Evolutionary conservation across 2,888 invertebrate genomes (phyloP), one percentile per base, ranked within the genome.

Genomic region (Ochropleura plecta): DNA sequence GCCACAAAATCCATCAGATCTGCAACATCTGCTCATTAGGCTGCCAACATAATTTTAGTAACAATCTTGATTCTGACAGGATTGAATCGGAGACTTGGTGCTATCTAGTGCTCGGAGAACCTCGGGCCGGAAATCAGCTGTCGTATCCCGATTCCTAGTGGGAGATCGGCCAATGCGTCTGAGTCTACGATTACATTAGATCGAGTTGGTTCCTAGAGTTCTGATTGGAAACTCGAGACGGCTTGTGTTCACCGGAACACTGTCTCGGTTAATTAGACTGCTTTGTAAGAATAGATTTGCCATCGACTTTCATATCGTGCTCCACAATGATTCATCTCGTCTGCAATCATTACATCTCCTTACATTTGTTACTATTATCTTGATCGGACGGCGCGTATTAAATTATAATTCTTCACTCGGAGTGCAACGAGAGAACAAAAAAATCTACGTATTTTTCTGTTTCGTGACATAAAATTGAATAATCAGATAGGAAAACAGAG

Each of bases 101-200:
- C 88, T 86, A 88, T 88, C 88, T 91, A 90, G 88, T 88, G 87
- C 86, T 88, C 87, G 88, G 81, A 78, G 85, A 88, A 89, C 88
- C 87, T 83, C 77, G 77, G 85, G 87, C 92, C 95, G 96, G 96
- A 96, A 96, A 95, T 96, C 95, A 96, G 93, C 94, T 95, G 96
- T 96, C 96, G 91, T 90, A 92, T 91, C 90, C 91, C 90, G 94
- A 94, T 94, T 93, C 92, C 91, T 88, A 88, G 89, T 94, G 94
- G 94, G 94, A 92, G 92, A 93, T 93, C 92, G 90, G 93, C 95
- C 94, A 95, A 95, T 94, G 92, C 89, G 90, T 90, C 90, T 93
- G 92, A 88, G 90, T 90, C 91, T 93, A 92, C 90, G 88, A 92
- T 94, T 93, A 91, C 93, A 93, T 93, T 93, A 92, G 92, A 94